Conservation (phyloP, 2,797 vertebrate species). For the Botia almorhae region DNA sequence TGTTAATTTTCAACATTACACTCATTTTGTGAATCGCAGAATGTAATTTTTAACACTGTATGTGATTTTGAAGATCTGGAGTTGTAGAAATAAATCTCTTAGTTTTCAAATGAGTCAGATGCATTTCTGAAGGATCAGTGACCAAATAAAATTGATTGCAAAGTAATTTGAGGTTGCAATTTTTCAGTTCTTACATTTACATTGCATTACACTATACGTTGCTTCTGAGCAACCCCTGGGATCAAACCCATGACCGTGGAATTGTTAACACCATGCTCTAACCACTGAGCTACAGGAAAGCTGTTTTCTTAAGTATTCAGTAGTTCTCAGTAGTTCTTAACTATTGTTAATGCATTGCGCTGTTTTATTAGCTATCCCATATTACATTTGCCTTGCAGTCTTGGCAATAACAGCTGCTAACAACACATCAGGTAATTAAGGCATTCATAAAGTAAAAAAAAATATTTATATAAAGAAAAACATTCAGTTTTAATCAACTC, state of each 20-base stretch:
- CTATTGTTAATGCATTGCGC: slow-evolving; percentile 22
- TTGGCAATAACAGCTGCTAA: not conserved
- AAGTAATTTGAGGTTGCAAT: slow-evolving; percentile 8
- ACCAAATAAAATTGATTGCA: slow-evolving; percentile 21
- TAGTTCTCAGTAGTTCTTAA: not conserved
- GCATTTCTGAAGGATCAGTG: not conserved
- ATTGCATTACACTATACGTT: too few relatives aligned
- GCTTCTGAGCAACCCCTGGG: too few relatives aligned
- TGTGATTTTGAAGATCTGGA: slow-evolving; percentile 10
- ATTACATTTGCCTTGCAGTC: not conserved
- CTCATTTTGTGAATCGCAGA: slow-evolving; percentile 57
- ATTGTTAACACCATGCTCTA: too few relatives aligned
- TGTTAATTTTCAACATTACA: slow-evolving; percentile 74
- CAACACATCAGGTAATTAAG: too few relatives aligned
- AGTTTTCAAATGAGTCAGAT: not conserved
- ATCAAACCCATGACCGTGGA: too few relatives aligned
- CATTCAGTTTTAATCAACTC: too few relatives aligned
- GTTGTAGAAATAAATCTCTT: not conserved
- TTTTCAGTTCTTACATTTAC: not conserved
- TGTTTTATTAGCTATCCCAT: not conserved
- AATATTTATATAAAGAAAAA: too few relatives aligned
- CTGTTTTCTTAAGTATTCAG: too few relatives aligned
- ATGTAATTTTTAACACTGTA: slow-evolving; percentile 21
- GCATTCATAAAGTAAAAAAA: too few relatives aligned
- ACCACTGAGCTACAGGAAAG: too few relatives aligned